phyloP scores from a whole-genome alignment of 2,888 invertebrate species.

The Agriopis marginaria region DNA sequence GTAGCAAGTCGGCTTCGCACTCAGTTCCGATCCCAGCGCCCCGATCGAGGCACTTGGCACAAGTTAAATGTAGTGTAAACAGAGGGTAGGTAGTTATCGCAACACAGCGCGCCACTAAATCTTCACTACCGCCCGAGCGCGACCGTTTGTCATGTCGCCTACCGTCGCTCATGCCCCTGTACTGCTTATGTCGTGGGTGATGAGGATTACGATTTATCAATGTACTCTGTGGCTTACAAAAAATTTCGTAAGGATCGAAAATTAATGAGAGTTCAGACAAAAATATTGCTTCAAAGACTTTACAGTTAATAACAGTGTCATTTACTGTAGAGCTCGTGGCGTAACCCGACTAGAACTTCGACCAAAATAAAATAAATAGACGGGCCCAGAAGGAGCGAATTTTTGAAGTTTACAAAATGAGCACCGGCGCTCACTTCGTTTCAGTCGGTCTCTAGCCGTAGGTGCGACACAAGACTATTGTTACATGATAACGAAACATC shows the following conservation, averaged over 20 bases:
- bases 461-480: no score
- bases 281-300: not conserved
- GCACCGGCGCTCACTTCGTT: no score
- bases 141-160: conserved; percentile 73
- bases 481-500: no score
- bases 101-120: conserved; percentile 74
- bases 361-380: no score
- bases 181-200: conserved; percentile 57
- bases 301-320: not conserved
- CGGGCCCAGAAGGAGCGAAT: no score
- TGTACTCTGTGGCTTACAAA: conserved; percentile 32
- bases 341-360: no score
- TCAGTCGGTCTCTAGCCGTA: no score
- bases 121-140: conserved; percentile 63
- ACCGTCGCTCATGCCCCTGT: conserved; percentile 63
- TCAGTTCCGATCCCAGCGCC: conserved; percentile 47
- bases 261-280: not conserved
- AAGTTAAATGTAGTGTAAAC: conserved; percentile 84
- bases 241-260: not conserved
- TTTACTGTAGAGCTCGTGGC: no score
- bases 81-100: conserved; percentile 81
- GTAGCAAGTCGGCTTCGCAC: conserved; percentile 58
- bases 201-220: conserved; percentile 59
- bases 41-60: conserved; percentile 67
- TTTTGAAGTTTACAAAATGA: no score